Conservation (phyloP, 2,797 vertebrate genomes). For the Coregonus suidteri region DNA sequence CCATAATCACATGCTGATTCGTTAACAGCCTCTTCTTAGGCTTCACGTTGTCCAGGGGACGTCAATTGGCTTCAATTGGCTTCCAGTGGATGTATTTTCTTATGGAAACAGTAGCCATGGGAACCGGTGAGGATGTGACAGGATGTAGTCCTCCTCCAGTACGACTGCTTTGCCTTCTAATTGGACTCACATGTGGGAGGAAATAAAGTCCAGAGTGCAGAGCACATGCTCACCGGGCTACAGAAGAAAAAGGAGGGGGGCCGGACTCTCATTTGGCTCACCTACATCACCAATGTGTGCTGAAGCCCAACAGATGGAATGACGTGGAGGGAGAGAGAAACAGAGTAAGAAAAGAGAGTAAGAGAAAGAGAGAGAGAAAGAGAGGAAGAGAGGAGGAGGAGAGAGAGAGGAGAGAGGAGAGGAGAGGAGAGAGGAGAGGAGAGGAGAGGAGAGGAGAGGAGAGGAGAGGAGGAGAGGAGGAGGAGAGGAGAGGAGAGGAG, state of each 20-base stretch:
- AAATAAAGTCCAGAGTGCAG: slow-evolving; percentile 14
- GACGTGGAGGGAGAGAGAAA: not conserved
- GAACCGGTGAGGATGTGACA: slow-evolving; percentile 47
- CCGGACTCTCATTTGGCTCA: too few relatives aligned
- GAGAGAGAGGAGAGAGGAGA: too few relatives aligned
- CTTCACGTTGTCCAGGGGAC: slow-evolving; percentile 45
- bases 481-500: too few relatives aligned
- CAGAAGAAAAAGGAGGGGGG: not conserved
- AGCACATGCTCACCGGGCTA: slow-evolving; percentile 36
- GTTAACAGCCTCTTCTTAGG: slow-evolving; percentile 52
- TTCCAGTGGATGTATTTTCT: slow-evolving; percentile 44
- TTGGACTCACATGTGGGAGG: slow-evolving; percentile 39
- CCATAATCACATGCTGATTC: slow-evolving; percentile 59
- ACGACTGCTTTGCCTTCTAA: slow-evolving; percentile 45
- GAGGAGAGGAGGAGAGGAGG: too few relatives aligned
- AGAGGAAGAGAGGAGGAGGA: too few relatives aligned
- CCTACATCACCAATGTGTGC: too few relatives aligned
- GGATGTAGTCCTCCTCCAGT: not conserved
- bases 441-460: too few relatives aligned
- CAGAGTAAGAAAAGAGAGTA: not conserved
- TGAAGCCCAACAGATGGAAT: slow-evolving; percentile 30
- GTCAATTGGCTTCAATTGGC: slow-evolving; percentile 26
- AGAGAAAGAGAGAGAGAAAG: slow-evolving; percentile 53
- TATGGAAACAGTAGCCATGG: slow-evolving; percentile 31
- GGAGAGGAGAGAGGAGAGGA: too few relatives aligned